Evolutionary conservation across 2,888 invertebrate species (phyloP), one percentile per base, ranked within the genome.

Genomic region (Arrhopalites spinosus): DNA sequence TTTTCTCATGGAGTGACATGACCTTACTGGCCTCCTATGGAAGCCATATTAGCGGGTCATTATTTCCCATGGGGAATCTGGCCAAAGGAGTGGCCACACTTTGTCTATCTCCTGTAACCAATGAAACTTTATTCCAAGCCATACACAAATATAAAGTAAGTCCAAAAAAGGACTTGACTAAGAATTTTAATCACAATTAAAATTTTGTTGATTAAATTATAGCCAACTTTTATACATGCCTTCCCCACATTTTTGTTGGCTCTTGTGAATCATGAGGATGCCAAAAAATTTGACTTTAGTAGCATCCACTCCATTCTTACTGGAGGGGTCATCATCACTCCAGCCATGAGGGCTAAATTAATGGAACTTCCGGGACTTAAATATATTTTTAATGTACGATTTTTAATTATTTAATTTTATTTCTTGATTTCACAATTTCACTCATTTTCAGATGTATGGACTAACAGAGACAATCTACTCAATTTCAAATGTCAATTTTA

Each of bases 221-320:
- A 81, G 80, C 81, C 81, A 7, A 77, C 77, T 47, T 74, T 79
- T 13, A 72, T 81, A 36, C 80, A 77, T 43, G 81, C 78, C n/a
- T 81, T 79, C 64, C 80, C 80, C 43, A 78, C 79, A 27, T 79
- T 79, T 63, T 76, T 81, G 0, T 29, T 80, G 27, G 47, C 72
- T 25, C 77, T 80, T 1, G 69, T 72, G 59, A 79, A 79, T 71
- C 70, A 77, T 0, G 79, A 79, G 2, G 77, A 78, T 20, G 75
- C 53, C 1, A 2, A 43, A 0, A 73, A 77, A 3, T 79, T 78
- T 29, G 81, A 81, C 50, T 74, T 78, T n/a, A 59, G 36, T 13
- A 78, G 78, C 43, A 1, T 79, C 13, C 74, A 79, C 25, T 25
- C 68, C 7, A 36, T 67, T 20, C 47, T 53, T 0, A 25, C 72